These are phyloP conservation scores for Acanthosoma haemorrhoidale DNA, from an alignment of 2,888 invertebrate species.

Conservation along the genomic window DNA sequence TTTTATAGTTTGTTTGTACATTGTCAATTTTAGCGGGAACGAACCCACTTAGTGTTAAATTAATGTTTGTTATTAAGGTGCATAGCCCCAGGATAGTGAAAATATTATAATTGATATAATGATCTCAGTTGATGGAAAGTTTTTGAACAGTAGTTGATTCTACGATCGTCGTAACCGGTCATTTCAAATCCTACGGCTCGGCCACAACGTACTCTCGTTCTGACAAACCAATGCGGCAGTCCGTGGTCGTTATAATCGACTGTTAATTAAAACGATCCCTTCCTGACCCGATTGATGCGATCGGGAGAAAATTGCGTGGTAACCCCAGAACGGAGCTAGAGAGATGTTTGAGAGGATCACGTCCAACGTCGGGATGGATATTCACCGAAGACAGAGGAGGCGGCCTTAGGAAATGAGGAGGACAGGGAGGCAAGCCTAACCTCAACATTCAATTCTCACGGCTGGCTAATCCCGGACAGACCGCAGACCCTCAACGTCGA, in stretches of 20 bases:
- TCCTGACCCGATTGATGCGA: neutral
- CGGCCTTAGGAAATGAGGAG: slow-evolving; percentile 9
- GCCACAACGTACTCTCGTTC: neutral
- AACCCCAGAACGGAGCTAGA: neutral
- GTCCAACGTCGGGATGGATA: slow-evolving; percentile 13
- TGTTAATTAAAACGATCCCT: neutral
- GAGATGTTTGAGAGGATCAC: slow-evolving; percentile 14
- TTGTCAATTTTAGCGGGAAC: too few relatives aligned
- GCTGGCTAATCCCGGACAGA: neutral
- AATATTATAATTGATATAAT: too few relatives aligned
- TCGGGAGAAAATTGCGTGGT: slow-evolving; percentile 7
- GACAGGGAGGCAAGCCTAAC: slow-evolving; percentile 14
- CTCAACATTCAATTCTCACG: slow-evolving; percentile 29
- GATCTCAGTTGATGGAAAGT: too few relatives aligned
- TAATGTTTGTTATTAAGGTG: too few relatives aligned
- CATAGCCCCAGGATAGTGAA: too few relatives aligned
- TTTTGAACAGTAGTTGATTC: too few relatives aligned
- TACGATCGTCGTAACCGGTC: too few relatives aligned
- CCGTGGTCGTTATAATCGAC: neutral
- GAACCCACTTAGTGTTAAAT: too few relatives aligned
- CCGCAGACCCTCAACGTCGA: slow-evolving; percentile 7
- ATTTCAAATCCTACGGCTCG: too few relatives aligned
- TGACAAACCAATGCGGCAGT: too few relatives aligned
- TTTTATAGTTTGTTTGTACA: too few relatives aligned
- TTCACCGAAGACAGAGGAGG: neutral